A percentile compares a stretch with the other conserved stretches of the same genome.
These are phyloP conservation scores for Caretta caretta DNA, from an alignment of 2,113 vertebrate species.

Conservation along the genomic window DNA sequence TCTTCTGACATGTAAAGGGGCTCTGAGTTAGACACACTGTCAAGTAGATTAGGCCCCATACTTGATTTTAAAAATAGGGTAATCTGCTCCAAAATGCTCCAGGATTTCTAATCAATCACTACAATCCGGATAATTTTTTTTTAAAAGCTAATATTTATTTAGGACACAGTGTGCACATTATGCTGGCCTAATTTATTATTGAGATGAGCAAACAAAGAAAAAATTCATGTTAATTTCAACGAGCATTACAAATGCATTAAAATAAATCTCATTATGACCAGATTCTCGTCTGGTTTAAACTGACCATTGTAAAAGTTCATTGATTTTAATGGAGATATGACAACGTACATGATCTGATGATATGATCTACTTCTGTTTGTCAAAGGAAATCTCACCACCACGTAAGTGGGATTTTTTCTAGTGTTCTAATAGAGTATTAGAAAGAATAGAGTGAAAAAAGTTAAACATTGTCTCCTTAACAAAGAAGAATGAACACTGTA, in stretches of 20 bases:
- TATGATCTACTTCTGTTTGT: constrained; percentile 48
- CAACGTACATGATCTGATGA: constrained; percentile 4
- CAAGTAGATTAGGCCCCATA: neutral
- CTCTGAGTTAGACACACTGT: neutral
- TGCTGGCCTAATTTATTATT: constrained; percentile 59
- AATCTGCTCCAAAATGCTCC: neutral
- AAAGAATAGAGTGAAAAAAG: neutral
- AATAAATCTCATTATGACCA: constrained; percentile 42
- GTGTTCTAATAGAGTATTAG: constrained; percentile 10
- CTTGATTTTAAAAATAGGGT: constrained; percentile 37
- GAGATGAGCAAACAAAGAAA: constrained; percentile 60
- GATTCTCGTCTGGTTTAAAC: constrained; percentile 58
- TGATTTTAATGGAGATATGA: constrained; percentile 56
- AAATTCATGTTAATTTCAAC: constrained; percentile 67
- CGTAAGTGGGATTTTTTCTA: constrained; percentile 39
- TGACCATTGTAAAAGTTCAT: constrained; percentile 32
- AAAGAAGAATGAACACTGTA: neutral
- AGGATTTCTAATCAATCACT: constrained; percentile 15
- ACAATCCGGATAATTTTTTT: neutral
- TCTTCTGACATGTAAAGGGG: neutral
- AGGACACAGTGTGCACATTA: constrained; percentile 46
- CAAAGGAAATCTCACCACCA: constrained; percentile 31
- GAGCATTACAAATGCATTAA: constrained; percentile 69
- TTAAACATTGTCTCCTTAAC: constrained; percentile 13
- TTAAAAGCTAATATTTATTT: constrained; percentile 34